Evolutionary conservation across 2,113 vertebrate species (phyloP).

Genomic region (Laticauda colubrina): DNA sequence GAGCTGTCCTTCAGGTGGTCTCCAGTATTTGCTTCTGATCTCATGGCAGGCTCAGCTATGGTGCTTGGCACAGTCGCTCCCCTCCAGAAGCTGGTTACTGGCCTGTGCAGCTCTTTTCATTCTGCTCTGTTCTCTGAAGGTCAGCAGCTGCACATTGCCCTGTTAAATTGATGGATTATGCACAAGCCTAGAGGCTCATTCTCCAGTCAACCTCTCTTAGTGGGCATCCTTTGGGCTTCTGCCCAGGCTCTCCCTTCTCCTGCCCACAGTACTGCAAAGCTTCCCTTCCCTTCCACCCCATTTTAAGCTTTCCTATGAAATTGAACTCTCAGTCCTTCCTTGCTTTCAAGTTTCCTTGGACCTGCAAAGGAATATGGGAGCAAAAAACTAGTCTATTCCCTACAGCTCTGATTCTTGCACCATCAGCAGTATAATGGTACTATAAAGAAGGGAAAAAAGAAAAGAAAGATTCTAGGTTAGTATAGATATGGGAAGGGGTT

Average conservation of each 20-base stretch:
- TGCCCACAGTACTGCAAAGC: background rate
- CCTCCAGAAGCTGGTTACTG: background rate
- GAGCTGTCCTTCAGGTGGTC: background rate
- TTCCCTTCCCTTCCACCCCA: background rate
- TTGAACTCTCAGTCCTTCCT: background rate
- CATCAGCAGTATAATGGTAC: background rate
- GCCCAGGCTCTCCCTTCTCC: background rate
- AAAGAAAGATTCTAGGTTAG: background rate
- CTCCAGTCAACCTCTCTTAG: background rate
- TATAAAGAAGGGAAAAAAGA: background rate
- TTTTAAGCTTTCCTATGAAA: background rate
- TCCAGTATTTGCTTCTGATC: background rate
- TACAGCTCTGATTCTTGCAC: background rate
- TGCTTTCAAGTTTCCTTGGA: background rate
- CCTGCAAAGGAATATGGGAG: background rate
- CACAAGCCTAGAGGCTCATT: background rate
- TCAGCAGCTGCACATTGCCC: background rate
- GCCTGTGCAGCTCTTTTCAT: background rate
- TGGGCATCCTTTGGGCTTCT: background rate
- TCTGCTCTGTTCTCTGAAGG: background rate
- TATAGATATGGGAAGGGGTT: background rate
- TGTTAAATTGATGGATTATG: background rate
- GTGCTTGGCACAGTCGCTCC: background rate
- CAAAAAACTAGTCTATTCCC: background rate
- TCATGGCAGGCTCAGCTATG: background rate